Evolutionary conservation across 2,113 vertebrate species (phyloP).

Genomic region (Panthera leo): DNA sequence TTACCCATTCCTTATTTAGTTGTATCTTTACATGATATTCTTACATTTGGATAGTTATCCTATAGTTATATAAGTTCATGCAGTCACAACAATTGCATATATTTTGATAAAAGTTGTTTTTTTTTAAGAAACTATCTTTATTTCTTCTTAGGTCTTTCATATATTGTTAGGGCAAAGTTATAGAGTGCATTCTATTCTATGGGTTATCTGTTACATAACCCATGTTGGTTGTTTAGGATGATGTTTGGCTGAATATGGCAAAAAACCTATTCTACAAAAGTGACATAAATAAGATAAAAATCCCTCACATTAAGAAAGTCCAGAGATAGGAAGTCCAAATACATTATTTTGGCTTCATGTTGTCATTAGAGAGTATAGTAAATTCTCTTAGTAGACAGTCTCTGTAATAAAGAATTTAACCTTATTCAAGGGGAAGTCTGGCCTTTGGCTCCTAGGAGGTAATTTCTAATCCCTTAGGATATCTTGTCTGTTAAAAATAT

Average conservation of each 20-base stretch:
- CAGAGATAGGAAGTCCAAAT: background rate
- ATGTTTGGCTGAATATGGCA: background rate
- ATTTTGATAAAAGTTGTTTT: background rate
- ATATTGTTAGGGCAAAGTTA: background rate
- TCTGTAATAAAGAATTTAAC: background rate
- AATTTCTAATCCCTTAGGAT: background rate
- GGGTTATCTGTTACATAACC: background rate
- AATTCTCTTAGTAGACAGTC: background rate
- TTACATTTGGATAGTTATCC: background rate
- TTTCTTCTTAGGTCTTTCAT: background rate
- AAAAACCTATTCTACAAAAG: background rate
- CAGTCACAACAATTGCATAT: background rate
- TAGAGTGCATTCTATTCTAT: background rate
- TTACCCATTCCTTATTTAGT: background rate
- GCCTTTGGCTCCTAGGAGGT: background rate
- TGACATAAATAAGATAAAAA: background rate
- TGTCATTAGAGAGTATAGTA: background rate
- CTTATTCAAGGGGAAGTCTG: background rate
- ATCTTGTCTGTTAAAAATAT: background rate
- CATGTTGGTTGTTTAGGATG: background rate
- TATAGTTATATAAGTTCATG: background rate
- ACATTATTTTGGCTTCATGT: background rate
- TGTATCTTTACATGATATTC: background rate
- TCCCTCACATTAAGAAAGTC: background rate
- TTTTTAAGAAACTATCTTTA: background rate